phyloP scores from a whole-genome alignment of 2,888 invertebrate genomes.

The Actias luna region DNA sequence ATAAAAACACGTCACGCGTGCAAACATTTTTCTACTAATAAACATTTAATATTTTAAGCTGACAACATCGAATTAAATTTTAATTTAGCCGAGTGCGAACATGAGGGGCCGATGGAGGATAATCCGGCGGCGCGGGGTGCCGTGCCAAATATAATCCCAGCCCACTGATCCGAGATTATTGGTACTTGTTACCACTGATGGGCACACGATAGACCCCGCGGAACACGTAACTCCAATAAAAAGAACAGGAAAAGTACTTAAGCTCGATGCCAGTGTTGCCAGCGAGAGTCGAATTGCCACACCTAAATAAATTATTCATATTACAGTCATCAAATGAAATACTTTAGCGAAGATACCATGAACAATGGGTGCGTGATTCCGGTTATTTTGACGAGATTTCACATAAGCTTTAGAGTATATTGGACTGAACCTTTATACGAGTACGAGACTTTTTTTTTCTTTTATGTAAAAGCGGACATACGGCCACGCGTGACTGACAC shows the following conservation, averaged over 20 bases:
- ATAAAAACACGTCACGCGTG: neutral
- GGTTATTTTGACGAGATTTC: too few relatives aligned
- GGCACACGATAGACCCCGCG: slow-evolving; percentile 15
- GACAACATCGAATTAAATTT: neutral
- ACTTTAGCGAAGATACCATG: too few relatives aligned
- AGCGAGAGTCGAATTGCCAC: neutral
- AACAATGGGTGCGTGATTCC: too few relatives aligned
- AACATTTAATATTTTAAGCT: neutral
- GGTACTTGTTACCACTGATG: slow-evolving; percentile 13
- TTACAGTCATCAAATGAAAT: neutral
- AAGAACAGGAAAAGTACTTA: slow-evolving; percentile 29
- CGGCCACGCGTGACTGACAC: too few relatives aligned
- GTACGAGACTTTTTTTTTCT: too few relatives aligned
- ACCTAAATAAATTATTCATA: neutral
- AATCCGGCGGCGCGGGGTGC: neutral
- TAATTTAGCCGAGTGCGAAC: neutral
- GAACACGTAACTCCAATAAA: slow-evolving; percentile 31
- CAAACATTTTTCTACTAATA: neutral
- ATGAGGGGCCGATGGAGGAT: neutral
- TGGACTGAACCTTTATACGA: too few relatives aligned
- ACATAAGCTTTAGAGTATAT: too few relatives aligned
- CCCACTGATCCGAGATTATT: slow-evolving; percentile 16
- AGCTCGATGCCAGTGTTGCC: slow-evolving; percentile 12
- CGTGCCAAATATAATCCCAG: slow-evolving; percentile 6
- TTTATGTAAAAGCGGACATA: too few relatives aligned